These are phyloP conservation scores for Ericerus pela DNA, from an alignment of 1,140 invertebrate genomes.

Conservation along the genomic window DNA sequence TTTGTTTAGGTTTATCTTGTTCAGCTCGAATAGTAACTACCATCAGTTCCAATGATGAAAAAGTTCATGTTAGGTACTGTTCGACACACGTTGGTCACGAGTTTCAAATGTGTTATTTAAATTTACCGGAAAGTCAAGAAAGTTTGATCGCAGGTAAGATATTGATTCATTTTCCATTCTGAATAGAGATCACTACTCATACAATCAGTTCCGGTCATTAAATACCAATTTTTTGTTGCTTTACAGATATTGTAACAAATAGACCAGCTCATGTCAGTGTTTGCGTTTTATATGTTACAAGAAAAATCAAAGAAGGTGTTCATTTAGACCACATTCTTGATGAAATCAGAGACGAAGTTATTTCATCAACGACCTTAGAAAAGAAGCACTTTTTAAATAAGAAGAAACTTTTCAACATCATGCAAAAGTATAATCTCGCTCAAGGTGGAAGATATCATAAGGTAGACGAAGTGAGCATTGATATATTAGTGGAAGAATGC, in stretches of 20 bases:
- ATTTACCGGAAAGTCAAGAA: background rate
- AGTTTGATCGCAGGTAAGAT: background rate
- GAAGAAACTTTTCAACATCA: background rate
- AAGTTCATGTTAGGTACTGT: background rate
- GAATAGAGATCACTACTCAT: too few relatives aligned
- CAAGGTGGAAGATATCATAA: background rate
- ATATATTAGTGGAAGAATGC: background rate
- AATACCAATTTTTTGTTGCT: too few relatives aligned
- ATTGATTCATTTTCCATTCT: too few relatives aligned
- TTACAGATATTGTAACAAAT: too few relatives aligned
- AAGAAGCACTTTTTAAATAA: background rate
- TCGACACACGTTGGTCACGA: background rate
- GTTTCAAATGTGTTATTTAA: background rate
- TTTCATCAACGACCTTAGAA: background rate
- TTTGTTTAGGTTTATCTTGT: background rate
- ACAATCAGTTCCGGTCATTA: too few relatives aligned
- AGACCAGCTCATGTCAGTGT: too few relatives aligned
- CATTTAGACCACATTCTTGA: background rate
- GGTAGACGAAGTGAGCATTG: constrained; percentile 9
- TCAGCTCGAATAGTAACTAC: background rate
- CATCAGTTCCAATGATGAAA: background rate
- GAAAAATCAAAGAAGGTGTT: background rate
- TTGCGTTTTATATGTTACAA: background rate
- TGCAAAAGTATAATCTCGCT: background rate
- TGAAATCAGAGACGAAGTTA: background rate